Conservation (phyloP, 2,113 vertebrate genomes). For the Gymnogyps californianus region DNA sequence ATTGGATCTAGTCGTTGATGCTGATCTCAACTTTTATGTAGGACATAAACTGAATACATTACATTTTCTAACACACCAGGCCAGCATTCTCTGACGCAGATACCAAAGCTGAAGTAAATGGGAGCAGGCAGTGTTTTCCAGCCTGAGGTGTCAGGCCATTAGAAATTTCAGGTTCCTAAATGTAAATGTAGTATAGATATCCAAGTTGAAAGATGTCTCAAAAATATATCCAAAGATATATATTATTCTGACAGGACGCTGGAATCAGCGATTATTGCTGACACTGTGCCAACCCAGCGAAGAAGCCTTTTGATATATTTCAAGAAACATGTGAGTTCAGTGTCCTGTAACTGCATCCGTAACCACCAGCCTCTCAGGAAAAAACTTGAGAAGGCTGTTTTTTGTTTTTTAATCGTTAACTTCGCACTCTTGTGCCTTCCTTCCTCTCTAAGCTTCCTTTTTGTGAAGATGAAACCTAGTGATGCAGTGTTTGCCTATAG, state of each 20-base stretch:
- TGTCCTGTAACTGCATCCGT: background rate
- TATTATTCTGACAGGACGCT: background rate
- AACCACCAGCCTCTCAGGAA: conserved; percentile 6
- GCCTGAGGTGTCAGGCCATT: background rate
- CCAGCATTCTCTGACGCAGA: background rate
- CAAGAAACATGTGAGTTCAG: background rate
- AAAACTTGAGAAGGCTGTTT: background rate
- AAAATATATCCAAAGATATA: background rate
- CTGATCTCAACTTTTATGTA: conserved; percentile 8
- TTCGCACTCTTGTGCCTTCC: conserved; percentile 29
- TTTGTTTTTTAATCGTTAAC: conserved; percentile 25
- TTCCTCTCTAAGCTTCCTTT: conserved; percentile 67
- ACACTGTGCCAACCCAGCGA: background rate
- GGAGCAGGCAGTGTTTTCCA: background rate
- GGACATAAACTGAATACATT: conserved; percentile 16
- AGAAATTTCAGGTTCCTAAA: background rate
- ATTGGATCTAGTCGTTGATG: background rate
- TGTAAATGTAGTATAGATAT: background rate
- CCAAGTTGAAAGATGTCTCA: background rate
- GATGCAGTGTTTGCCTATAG: conserved; percentile 46
- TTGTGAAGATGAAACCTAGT: conserved; percentile 40
- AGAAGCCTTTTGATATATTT: conserved; percentile 23
- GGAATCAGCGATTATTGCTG: background rate
- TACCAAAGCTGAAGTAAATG: background rate
- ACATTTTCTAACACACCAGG: background rate